Evolutionary conservation across 53 echinoderm and acorn worm species (phyloP).

Genomic region (Zoroaster sp.): DNA sequence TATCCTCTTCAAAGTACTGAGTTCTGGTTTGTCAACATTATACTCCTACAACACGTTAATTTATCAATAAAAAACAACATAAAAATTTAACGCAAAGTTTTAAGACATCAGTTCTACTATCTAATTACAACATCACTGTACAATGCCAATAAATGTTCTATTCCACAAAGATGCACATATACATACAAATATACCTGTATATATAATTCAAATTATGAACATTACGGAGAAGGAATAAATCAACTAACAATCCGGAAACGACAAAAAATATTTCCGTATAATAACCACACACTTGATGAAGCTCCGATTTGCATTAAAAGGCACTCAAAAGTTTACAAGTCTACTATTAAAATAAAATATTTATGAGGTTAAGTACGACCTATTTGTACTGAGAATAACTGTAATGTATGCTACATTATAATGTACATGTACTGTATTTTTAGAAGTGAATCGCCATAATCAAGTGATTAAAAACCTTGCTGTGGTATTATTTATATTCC

Average conservation of each 20-base stretch:
- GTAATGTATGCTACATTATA: not conserved
- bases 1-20: not conserved
- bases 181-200: slow-evolving; percentile 53
- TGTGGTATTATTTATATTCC: not conserved
- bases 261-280: slow-evolving; percentile 48
- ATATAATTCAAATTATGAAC: slow-evolving; percentile 33
- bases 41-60: not conserved
- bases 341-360: not conserved
- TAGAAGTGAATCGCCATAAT: not conserved
- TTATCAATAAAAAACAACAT: not conserved
- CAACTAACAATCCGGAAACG: slow-evolving; percentile 51
- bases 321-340: slow-evolving; percentile 51
- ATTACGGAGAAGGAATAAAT: slow-evolving; percentile 40
- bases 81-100: not conserved
- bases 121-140: slow-evolving; percentile 24
- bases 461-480: not conserved
- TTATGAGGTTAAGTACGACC: not conserved
- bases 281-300: slow-evolving; percentile 42
- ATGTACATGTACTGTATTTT: not conserved
- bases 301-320: slow-evolving; percentile 61
- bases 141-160: slow-evolving; percentile 30
- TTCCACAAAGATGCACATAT: slow-evolving; percentile 48
- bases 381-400: not conserved
- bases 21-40: not conserved
- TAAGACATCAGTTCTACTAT: not conserved